These are phyloP conservation scores for Isaurus tuberculatus DNA, from an alignment of 92 coral and sea anemone genomes.

Conservation along the genomic window DNA sequence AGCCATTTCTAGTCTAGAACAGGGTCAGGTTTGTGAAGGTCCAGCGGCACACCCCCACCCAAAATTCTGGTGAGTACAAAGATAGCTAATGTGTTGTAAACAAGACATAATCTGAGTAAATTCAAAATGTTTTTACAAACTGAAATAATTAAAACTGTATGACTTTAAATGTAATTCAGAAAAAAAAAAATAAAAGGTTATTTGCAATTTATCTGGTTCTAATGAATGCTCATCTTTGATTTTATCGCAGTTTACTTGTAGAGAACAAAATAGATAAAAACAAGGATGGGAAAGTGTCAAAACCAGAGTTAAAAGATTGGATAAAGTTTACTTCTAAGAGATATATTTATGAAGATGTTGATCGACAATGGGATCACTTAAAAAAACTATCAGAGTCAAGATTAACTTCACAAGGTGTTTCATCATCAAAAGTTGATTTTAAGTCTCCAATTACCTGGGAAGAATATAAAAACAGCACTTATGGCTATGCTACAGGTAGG, in stretches of 20 bases:
- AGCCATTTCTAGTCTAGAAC: no score
- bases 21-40: no score
- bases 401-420: constrained; percentile 51
- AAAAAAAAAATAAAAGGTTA: no score
- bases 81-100: no score
- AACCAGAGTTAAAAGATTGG: constrained; percentile 85
- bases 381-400: constrained; percentile 75
- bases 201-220: background rate
- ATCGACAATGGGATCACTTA: constrained; percentile 92
- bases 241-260: constrained; percentile 74
- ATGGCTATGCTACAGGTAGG: constrained; percentile 86
- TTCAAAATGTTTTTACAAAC: no score
- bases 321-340: constrained; percentile 85
- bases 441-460: constrained; percentile 80
- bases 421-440: constrained; percentile 50
- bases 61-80: no score
- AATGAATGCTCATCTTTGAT: background rate
- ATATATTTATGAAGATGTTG: constrained; percentile 96
- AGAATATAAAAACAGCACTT: constrained; percentile 88
- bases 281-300: constrained; percentile 79
- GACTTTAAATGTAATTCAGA: no score
- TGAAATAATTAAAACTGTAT: no score
- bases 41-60: no score
- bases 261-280: constrained; percentile 84
- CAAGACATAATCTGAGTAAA: no score